Evolutionary conservation across 2,888 invertebrate genomes (phyloP), one percentile per base, ranked within the genome.

Genomic region (Elgonia sp.): DNA sequence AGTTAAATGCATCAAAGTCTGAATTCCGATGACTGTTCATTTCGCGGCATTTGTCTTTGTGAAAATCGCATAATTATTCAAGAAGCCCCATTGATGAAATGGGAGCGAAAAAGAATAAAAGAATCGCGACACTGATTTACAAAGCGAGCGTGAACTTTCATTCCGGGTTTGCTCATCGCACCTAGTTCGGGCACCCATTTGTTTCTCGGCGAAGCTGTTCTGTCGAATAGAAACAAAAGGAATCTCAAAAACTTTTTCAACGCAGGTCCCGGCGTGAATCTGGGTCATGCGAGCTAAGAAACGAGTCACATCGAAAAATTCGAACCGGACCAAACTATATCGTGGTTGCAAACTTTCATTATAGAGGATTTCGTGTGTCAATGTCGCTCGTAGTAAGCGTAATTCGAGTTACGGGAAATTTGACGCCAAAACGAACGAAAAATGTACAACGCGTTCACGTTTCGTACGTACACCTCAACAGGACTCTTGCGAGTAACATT

Each of bases 381-480:
- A 75, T 86, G 85, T 86, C 86, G 69, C 63, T 72, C 65, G 70
- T 63, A 73, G 69, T 70, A 85, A 69, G 87, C 79, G 86, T 90
- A 90, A 92, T 92, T 93, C 92, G 87, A 86, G 91, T 92, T 93
- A 92, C 93, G 89, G 85, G 92, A 93, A 91, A 92, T 92, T 93
- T 91, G 92, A 93, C 89, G 91, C 91, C 90, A 92, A 92, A 93
- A 92, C 91, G 90, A 92, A 92, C 92, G 89, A 79, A 92, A 92
- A 93, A 93, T 93, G 91, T 84, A 73, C 70, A n/a, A 29, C 76
- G 76, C 46, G 62, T 79, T 72, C 69, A 40, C 55, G 14, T 80
- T 55, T 42, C 62, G 60, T n/a, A 53, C 72, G 69, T 37, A 69
- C 29, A 21, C 7, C n/a, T 62, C 40, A 37, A 29, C 14, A 21